Evolutionary conservation across 2,113 vertebrate species (phyloP), one percentile per base, ranked within the genome.

Genomic region (Gambusia holbrooki): DNA sequence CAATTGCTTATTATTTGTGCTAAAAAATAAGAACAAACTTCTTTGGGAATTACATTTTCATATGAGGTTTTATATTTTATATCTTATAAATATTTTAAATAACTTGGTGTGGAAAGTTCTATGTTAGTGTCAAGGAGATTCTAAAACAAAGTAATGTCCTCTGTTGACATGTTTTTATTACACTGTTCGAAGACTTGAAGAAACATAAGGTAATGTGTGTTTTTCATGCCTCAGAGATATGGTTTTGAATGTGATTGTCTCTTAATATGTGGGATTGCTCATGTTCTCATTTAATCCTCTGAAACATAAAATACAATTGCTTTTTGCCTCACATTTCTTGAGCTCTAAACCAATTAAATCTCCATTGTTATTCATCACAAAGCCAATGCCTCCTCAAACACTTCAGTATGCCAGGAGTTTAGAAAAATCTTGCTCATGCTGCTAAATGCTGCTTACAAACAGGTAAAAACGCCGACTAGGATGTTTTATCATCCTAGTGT

Each of bases 311-410:
- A 62, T 33, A 28, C 35, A 25, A 76, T 68, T 74, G 42, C 28
- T 58, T 29, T 60, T 40, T 69, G 37, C 19, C 28, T 40, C 45
- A 32, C 15, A 42, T 75, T 48, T 73, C 32, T 37, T 32, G 40
- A 10, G 25, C 69, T 71, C 22, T 27, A 58, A 76, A 35, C 62
- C 35, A 74, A 70, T 79, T 72, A 51, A 70, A 77, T 32, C 17
- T 60, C 28, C 19, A 45, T 72, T 51, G 61, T 71, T 61, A 75
- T 68, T 75, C 77, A 74, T 17, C n/a, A 42, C 9, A 5, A 12
- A 60, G 66, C 70, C 63, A 30, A 77, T 83, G 64, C 62, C 37
- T 82, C 82, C 77, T 40, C 66, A 60, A 51, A 70, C 73, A 69
- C 74, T 65, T 75, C 1, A 28, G 9, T 30, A 28, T 60, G 45